Conservation (phyloP, 2,113 vertebrate species). For the Syrrhaptes paradoxus region DNA sequence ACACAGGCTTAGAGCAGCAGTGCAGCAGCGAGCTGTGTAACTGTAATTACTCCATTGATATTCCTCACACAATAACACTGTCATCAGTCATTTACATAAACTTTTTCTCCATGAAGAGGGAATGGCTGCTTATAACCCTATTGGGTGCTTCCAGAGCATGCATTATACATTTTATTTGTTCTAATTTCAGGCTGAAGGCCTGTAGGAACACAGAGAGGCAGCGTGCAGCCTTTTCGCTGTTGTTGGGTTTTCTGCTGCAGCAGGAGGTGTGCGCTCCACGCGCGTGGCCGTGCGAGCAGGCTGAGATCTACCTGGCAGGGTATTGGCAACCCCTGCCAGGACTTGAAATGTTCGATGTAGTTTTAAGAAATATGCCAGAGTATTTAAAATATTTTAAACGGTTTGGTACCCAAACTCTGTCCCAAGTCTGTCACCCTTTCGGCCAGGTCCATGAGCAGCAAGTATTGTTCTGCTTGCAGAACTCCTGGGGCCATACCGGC, state of each 20-base stretch:
- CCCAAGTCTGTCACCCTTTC: neutral
- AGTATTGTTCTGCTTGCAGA: neutral
- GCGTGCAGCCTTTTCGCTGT: neutral
- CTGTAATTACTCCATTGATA: constrained; percentile 99
- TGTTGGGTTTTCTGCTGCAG: neutral
- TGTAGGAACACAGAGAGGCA: constrained; percentile 56
- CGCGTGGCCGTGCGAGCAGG: neutral
- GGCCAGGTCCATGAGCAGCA: neutral
- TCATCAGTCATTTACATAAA: constrained; percentile 99
- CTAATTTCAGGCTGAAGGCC: constrained; percentile 66
- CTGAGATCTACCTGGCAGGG: neutral
- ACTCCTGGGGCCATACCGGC: neutral
- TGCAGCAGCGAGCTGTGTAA: constrained; percentile 89
- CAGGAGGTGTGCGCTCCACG: neutral
- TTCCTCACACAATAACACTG: constrained; percentile 99
- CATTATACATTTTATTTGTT: constrained; percentile 79
- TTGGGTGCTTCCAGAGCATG: constrained; percentile 83
- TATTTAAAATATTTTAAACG: neutral
- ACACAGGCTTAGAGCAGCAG: constrained; percentile 82
- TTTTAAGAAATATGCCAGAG: neutral
- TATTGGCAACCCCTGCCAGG: neutral
- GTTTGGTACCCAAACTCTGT: neutral
- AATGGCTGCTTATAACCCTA: constrained; percentile 89
- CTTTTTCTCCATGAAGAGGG: constrained; percentile 79
- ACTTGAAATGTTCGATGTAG: neutral